Conservation (phyloP, 2,888 invertebrate genomes). For the Drosophila anomelani region DNA sequence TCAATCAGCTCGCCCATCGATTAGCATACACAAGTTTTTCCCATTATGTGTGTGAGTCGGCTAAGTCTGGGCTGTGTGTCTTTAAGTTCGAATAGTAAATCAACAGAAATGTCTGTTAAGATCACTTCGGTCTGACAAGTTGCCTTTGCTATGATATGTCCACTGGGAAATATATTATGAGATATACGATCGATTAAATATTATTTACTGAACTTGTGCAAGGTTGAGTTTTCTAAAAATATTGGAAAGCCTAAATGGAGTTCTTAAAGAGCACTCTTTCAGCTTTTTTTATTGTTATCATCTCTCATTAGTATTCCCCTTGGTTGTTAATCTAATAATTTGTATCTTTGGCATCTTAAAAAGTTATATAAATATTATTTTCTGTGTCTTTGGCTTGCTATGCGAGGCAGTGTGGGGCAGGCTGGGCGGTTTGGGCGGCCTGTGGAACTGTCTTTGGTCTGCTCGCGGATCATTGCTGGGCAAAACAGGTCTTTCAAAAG, state of each 20-base stretch:
- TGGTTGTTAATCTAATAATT: neutral
- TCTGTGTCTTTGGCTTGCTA: slow-evolving; percentile 2
- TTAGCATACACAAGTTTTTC: slow-evolving; percentile 78
- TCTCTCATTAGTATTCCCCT: too few relatives aligned
- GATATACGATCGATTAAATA: too few relatives aligned
- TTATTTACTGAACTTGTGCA: neutral
- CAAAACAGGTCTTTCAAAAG: slow-evolving; percentile 76
- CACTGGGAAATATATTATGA: neutral
- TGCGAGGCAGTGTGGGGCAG: slow-evolving; percentile 11
- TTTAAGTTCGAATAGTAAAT: slow-evolving; percentile 61
- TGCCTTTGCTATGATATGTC: slow-evolving; percentile 41
- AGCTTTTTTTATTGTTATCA: neutral
- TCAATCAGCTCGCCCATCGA: slow-evolving; percentile 67
- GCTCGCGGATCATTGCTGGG: slow-evolving; percentile 48
- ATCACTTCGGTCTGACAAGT: slow-evolving; percentile 70
- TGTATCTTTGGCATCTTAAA: neutral
- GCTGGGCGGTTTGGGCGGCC: slow-evolving; percentile 28
- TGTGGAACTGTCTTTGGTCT: slow-evolving; percentile 37
- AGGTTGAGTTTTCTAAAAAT: too few relatives aligned
- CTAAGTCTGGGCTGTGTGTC: slow-evolving; percentile 17
- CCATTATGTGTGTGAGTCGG: slow-evolving; percentile 63
- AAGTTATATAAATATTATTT: neutral
- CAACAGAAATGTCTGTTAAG: slow-evolving; percentile 72
- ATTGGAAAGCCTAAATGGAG: too few relatives aligned
- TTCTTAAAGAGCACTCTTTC: neutral